Evolutionary conservation across 2,888 invertebrate genomes (phyloP).

Genomic region (Gerris lacustris): DNA sequence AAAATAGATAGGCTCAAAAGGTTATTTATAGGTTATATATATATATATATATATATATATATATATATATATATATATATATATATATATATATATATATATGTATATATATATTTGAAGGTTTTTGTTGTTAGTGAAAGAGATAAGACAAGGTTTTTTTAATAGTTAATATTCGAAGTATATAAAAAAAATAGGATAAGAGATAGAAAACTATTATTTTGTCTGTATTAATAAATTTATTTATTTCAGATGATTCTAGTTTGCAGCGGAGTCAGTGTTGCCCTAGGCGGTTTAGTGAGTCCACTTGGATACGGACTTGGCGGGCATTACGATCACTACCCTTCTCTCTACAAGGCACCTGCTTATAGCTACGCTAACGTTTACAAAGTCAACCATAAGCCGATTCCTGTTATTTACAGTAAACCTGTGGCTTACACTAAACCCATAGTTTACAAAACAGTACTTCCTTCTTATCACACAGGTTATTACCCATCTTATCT

Average conservation of each 20-base stretch:
- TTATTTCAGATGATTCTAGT: neutral
- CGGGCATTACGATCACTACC: neutral
- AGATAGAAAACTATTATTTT: too few species aligned
- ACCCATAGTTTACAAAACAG: slow-evolving; percentile 1
- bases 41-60: too few species aligned
- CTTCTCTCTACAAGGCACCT: neutral
- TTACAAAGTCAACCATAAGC: slow-evolving; percentile 40
- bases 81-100: too few species aligned
- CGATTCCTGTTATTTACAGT: slow-evolving; percentile 15
- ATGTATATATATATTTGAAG: too few species aligned
- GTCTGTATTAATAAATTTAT: neutral
- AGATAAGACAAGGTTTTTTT: too few species aligned
- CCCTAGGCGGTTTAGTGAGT: neutral
- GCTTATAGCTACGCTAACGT: slow-evolving; percentile 54
- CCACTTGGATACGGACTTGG: neutral
- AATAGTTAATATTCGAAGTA: too few species aligned
- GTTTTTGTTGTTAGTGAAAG: too few species aligned
- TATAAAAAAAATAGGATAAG: too few species aligned
- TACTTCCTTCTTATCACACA: neutral
- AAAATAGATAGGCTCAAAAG: too few species aligned
- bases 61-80: too few species aligned
- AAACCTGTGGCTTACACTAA: slow-evolving; percentile 18
- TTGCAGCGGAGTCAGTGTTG: neutral
- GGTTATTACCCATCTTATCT: neutral
- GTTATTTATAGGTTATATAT: too few species aligned